Evolutionary conservation across 2,113 vertebrate genomes (phyloP), one percentile per base, ranked within the genome.

Genomic region (Eurystomus gularis): DNA sequence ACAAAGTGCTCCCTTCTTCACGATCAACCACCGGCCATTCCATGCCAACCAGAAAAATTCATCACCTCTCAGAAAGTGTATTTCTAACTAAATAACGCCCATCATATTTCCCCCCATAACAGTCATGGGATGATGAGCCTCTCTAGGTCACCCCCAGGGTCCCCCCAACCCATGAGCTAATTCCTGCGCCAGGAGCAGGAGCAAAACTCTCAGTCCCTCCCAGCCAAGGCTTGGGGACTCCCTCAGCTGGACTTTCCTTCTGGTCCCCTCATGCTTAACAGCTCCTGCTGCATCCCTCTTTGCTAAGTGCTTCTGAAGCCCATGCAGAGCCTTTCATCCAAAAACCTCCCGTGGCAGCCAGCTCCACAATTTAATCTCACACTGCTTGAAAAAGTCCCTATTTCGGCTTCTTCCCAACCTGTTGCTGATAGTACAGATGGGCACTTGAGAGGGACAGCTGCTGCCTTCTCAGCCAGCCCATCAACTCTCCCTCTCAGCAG

Each of bases 201-300:
- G 18, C 29, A 57, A 78, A 78, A 0, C 37, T 40, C 31, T 33
- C n/a, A 10, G 17, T 42, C 42, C 25, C 42, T 68, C 68, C 46
- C 37, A 58, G 48, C 8, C 3, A 2, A 78, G 9, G 21, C 4
- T 0, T 4, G 5, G 31, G 49, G 42, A 3, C 35, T 60, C 60
- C n/a, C 33, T 60, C 31, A 61, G 57, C 57, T 37, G 35, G 11
- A 15, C 14, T 84, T 51, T 20, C 28, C 6, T 62, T 33, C 40
- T 51, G 21, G 6, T 33, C 21, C 66, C 14, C n/a, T 8, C 55
- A 11, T 1, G 1, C 21, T 61, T 1, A n/a, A 57, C 72, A 66
- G 39, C 26, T 82, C 49, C 55, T 42, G 28, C 19, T 15, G 23
- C 49, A n/a, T 0, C n/a, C 17, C 7, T 70, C 79, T 48, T 39